Base-by-base conservation (phyloP, 2,113 vertebrate genomes). In the Hypomesus transpacificus region DNA sequence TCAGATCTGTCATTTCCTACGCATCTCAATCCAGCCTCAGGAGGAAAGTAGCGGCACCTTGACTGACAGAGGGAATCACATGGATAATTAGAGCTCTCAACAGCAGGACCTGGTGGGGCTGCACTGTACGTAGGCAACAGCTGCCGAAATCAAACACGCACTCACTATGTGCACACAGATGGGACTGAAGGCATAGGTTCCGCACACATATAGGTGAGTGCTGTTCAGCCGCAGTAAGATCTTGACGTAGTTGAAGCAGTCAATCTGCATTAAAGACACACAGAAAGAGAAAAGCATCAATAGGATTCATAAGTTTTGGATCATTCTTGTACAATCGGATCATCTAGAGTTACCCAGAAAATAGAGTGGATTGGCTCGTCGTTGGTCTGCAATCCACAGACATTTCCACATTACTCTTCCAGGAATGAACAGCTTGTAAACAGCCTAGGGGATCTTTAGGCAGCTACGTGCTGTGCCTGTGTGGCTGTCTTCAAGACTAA, bases 231-330 rank as follows among this genome's bases (percentile, higher is more conserved):
- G 92, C 51, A 98, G 88, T 66, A 99, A 91, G 83, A 98, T 95
- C 92, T 99, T 98, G 90, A 99, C 89, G 87, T 98, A 99, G 90
- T 99, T 99, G 89, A 98, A 96, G 84, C 97, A 99, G 83, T 98
- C 97, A 0, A 90, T 95, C 97, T 99, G 86, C n/a, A 66, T 24
- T 20, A 13, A 51, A 85, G 75, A 85, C 14, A 83, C 7, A 73
- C 14, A 51, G 46, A 28, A 63, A 0, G 68, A 54, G 62, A 39
- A 11, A 51, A 70, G 71, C 0, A 67, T 71, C 1, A 69, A 64
- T 68, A 61, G 21, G 62, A 39, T 54, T 8, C 18, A 34, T 20
- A 71, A 20, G 16, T 53, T 54, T 0, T 17, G 24, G 21, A 39
- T 17, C 57, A 34, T 46, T 58, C 39, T 22, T 18, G 53, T n/a